These are phyloP conservation scores for Aleiodes leptofemur DNA, from an alignment of 2,888 invertebrate genomes.

Conservation along the genomic window DNA sequence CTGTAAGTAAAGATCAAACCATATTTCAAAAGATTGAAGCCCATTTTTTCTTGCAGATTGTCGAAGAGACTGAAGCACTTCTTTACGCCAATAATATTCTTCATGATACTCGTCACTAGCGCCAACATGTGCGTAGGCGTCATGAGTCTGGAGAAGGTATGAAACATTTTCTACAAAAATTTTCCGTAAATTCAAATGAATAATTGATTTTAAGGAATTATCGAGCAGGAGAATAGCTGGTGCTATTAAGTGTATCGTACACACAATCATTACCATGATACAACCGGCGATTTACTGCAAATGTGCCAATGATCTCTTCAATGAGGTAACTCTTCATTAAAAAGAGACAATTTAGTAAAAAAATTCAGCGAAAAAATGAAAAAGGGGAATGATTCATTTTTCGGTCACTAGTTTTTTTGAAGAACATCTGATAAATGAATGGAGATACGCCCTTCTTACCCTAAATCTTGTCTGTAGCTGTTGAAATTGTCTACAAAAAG, in stretches of 20 bases:
- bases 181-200: not conserved
- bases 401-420: too few relatives aligned
- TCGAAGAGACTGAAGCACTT: not conserved
- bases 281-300: constrained; percentile 16
- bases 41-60: not conserved
- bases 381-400: too few relatives aligned
- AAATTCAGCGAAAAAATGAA: too few relatives aligned
- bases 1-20: not conserved
- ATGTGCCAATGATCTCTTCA: constrained; percentile 1
- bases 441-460: too few relatives aligned
- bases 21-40: too few relatives aligned
- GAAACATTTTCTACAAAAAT: too few relatives aligned
- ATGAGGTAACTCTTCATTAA: not conserved
- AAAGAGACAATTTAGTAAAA: too few relatives aligned
- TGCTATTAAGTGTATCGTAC: not conserved
- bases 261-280: not conserved
- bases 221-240: not conserved
- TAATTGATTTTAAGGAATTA: not conserved
- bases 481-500: too few relatives aligned
- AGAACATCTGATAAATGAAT: too few relatives aligned
- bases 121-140: constrained; percentile 11
- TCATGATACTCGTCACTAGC: constrained; percentile 7
- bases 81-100: not conserved
- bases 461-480: too few relatives aligned
- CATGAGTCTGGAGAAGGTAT: not conserved